Evolutionary conservation across 2,113 vertebrate genomes (phyloP).

Genomic region (Mobula hypostoma): DNA sequence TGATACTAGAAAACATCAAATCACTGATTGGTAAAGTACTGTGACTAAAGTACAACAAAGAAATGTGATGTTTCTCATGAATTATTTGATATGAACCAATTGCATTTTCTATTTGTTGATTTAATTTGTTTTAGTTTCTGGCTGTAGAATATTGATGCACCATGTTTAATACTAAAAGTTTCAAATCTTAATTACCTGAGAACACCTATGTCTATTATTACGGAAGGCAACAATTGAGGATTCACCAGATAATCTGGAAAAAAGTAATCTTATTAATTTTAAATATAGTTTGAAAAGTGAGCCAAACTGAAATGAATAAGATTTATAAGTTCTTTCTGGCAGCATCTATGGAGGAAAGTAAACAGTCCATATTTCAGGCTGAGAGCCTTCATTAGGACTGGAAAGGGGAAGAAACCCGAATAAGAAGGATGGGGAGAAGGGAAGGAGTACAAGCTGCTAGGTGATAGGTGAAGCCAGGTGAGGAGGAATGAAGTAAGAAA

Average conservation of each 20-base stretch:
- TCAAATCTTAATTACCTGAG: background rate
- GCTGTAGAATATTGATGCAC: no score
- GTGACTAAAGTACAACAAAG: background rate
- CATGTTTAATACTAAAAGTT: background rate
- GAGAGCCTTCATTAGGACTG: no score
- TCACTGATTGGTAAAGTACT: slow-evolving; percentile 86
- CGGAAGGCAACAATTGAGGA: background rate
- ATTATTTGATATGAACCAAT: background rate
- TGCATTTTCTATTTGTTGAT: background rate
- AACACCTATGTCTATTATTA: background rate
- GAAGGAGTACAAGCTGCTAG: no score
- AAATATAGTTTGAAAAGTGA: background rate
- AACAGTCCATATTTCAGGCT: no score
- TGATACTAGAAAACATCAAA: slow-evolving; percentile 95
- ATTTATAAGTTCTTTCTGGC: background rate
- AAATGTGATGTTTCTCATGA: background rate
- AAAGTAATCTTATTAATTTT: background rate
- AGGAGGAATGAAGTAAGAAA: no score
- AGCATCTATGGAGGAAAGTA: no score
- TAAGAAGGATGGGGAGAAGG: no score
- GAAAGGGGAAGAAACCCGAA: no score
- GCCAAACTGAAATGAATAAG: no score
- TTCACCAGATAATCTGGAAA: no score
- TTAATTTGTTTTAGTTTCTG: background rate
- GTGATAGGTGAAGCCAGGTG: no score